These are phyloP conservation scores for Mixornis gularis DNA, from an alignment of 2,113 vertebrate genomes.

Conservation along the genomic window DNA sequence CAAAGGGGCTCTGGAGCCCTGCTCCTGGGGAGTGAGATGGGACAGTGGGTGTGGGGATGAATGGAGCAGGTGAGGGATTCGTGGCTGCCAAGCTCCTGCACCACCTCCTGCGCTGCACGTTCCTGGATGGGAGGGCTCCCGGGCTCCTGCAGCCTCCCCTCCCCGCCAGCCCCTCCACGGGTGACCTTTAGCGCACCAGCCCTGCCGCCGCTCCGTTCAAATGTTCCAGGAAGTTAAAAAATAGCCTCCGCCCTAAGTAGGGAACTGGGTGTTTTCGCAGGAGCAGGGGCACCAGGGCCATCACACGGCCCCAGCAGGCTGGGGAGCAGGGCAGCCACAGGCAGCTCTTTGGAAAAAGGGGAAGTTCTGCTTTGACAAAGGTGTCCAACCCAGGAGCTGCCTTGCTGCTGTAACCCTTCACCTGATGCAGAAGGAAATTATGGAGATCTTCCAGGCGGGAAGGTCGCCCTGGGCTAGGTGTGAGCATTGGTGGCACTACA, in stretches of 20 bases:
- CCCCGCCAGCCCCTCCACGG: rapidly evolving
- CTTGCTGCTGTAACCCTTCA: neutral
- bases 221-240: conserved; percentile 60
- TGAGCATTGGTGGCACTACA: neutral
- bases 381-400: rapidly evolving
- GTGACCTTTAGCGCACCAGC: neutral
- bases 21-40: rapidly evolving
- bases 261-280: conserved; percentile 4
- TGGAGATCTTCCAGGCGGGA: rapidly evolving
- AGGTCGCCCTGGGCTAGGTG: neutral
- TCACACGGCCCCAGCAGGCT: neutral
- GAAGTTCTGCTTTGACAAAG: neutral
- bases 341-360: neutral
- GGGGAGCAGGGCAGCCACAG: neutral
- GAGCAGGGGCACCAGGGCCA: neutral
- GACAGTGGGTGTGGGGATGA: neutral
- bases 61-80: neutral
- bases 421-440: neutral
- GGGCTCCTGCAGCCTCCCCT: neutral
- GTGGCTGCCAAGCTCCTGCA: neutral
- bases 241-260: neutral
- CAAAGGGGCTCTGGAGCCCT: neutral
- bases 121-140: rapidly evolving
- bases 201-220: neutral
- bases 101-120: neutral